Evolutionary conservation across 2,888 invertebrate genomes (phyloP).

Genomic region (Epiblema foenella): DNA sequence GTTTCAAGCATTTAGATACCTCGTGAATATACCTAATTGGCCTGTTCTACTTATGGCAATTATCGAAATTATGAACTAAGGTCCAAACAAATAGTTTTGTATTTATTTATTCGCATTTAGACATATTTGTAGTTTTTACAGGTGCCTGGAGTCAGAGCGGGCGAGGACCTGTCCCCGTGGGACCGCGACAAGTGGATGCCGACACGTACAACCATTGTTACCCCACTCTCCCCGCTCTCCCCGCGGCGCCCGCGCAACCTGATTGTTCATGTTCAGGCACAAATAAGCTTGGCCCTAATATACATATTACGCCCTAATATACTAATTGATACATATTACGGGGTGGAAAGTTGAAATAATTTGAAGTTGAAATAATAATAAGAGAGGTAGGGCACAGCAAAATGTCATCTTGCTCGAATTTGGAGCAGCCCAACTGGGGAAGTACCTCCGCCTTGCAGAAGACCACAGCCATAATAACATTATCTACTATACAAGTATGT

Average conservation of each 20-base stretch:
- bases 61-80: too few species aligned
- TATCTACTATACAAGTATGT: too few species aligned
- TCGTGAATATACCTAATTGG: neutral
- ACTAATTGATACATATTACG: constrained; percentile 19
- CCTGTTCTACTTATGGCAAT: neutral
- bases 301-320: too few species aligned
- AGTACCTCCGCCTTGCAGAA: too few species aligned
- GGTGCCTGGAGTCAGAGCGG: constrained; percentile 13
- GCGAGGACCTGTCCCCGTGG: constrained; percentile 48
- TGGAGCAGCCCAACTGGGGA: too few species aligned
- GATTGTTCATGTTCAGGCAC: constrained; percentile 52
- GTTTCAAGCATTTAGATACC: too few species aligned
- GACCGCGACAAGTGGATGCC: constrained; percentile 83
- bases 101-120: constrained; percentile 12
- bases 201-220: constrained; percentile 81
- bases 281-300: constrained; percentile 26
- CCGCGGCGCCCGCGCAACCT: constrained; percentile 47
- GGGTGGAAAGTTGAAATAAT: neutral
- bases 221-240: constrained; percentile 49
- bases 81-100: neutral
- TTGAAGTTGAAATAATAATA: too few species aligned
- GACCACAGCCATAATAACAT: too few species aligned
- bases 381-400: too few species aligned
- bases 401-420: too few species aligned
- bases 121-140: constrained; percentile 27